These are phyloP conservation scores for Drosophila mettleri DNA, from an alignment of 2,888 invertebrate species.

Conservation along the genomic window DNA sequence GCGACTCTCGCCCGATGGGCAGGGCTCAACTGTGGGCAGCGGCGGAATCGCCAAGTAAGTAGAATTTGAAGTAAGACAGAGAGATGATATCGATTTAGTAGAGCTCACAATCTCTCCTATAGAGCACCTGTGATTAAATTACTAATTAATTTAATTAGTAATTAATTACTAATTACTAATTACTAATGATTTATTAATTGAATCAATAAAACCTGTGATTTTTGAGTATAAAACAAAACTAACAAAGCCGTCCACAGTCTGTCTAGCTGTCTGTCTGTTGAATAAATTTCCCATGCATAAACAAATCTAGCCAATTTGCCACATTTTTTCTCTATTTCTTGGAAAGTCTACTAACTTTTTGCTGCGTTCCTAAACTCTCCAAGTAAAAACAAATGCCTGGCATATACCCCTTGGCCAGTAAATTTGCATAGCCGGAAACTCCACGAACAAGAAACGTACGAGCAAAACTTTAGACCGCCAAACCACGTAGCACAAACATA, in stretches of 20 bases:
- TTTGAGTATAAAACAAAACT: neutral
- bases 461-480: constrained; percentile 68
- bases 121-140: too few species aligned
- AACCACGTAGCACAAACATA: constrained; percentile 18
- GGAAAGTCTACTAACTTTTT: constrained; percentile 65
- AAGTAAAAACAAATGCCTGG: constrained; percentile 56
- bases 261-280: neutral
- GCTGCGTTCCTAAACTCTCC: constrained; percentile 54
- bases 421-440: constrained; percentile 75
- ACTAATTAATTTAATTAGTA: too few species aligned
- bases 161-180: too few species aligned
- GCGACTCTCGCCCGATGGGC: constrained; percentile 81
- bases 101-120: too few species aligned
- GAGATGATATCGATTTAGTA: too few species aligned
- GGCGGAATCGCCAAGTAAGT: constrained; percentile 71
- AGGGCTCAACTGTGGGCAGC: constrained; percentile 79
- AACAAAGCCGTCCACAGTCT: neutral
- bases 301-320: constrained; percentile 24
- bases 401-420: constrained; percentile 60
- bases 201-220: neutral
- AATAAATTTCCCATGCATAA: neutral
- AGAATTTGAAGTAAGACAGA: neutral
- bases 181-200: too few species aligned
- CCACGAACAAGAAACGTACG: constrained; percentile 42
- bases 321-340: constrained; percentile 12